phyloP scores from a whole-genome alignment of 2,113 vertebrate genomes.

The Meleagris gallopavo region DNA sequence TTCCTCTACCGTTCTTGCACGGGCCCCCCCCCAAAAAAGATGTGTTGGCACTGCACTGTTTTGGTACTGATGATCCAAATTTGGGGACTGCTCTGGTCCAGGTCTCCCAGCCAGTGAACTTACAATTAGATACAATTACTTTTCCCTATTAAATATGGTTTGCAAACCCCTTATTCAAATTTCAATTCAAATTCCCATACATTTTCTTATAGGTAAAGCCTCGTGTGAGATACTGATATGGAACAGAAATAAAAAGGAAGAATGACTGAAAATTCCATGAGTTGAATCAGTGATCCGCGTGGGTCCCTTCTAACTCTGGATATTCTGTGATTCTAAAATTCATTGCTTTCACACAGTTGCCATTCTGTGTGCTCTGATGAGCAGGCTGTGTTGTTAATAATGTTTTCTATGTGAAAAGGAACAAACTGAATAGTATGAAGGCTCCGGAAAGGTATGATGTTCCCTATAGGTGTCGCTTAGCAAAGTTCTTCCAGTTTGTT shows the following conservation, averaged over 20 bases:
- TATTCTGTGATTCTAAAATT: too few relatives aligned
- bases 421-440: background rate
- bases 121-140: background rate
- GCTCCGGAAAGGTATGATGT: background rate
- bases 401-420: background rate
- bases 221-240: background rate
- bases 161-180: background rate
- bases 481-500: background rate
- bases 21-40: background rate
- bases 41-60: background rate
- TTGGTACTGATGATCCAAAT: background rate
- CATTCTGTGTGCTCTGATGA: background rate
- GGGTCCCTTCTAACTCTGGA: too few relatives aligned
- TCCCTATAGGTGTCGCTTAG: background rate
- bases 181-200: background rate
- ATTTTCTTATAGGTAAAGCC: background rate
- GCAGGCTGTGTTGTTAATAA: background rate
- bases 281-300: too few relatives aligned
- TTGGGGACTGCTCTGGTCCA: accelerated
- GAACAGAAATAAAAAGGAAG: background rate
- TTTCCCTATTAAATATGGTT: background rate
- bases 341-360: background rate
- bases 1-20: background rate
- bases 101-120: background rate
- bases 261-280: background rate